These are phyloP conservation scores for Chinchilla lanigera DNA, from an alignment of 2,113 vertebrate genomes.

Conservation along the genomic window DNA sequence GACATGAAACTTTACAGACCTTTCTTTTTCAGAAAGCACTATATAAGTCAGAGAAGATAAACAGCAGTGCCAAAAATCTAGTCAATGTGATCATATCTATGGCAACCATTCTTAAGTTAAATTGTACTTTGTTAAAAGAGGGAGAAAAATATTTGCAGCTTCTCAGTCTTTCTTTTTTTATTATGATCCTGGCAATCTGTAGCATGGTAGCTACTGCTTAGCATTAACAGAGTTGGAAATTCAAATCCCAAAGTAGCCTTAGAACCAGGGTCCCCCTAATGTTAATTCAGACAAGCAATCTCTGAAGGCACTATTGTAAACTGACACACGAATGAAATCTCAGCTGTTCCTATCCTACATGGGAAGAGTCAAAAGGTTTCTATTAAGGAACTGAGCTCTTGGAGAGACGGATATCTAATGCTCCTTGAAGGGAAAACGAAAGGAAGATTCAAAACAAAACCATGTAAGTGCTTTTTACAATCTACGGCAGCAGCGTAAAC, in stretches of 20 bases:
- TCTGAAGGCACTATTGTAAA: constrained; percentile 18
- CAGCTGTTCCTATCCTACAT: not conserved
- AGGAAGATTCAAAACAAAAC: not conserved
- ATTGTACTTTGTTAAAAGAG: constrained; percentile 53
- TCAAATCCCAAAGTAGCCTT: constrained; percentile 9
- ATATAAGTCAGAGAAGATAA: constrained; percentile 63
- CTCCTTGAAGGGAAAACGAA: not conserved
- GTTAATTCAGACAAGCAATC: constrained; percentile 47
- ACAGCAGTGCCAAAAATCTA: constrained; percentile 49
- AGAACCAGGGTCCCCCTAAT: not conserved
- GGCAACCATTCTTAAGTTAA: constrained; percentile 67
- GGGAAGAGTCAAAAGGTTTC: not conserved
- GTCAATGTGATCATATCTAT: constrained; percentile 67
- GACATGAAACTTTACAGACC: constrained; percentile 42
- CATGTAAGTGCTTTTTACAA: not conserved
- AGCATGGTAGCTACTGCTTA: constrained; percentile 20
- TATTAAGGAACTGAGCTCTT: not conserved
- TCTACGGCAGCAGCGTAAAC: not conserved
- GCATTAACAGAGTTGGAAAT: constrained; percentile 22
- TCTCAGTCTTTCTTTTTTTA: constrained; percentile 20
- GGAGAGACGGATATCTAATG: not conserved
- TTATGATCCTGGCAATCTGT: not conserved
- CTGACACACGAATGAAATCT: not conserved
- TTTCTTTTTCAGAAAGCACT: constrained; percentile 61
- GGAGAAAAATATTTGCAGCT: constrained; percentile 50